Evolutionary conservation across 2,797 vertebrate species (phyloP), one percentile per base, ranked within the genome.

Genomic region (Argya squamiceps): DNA sequence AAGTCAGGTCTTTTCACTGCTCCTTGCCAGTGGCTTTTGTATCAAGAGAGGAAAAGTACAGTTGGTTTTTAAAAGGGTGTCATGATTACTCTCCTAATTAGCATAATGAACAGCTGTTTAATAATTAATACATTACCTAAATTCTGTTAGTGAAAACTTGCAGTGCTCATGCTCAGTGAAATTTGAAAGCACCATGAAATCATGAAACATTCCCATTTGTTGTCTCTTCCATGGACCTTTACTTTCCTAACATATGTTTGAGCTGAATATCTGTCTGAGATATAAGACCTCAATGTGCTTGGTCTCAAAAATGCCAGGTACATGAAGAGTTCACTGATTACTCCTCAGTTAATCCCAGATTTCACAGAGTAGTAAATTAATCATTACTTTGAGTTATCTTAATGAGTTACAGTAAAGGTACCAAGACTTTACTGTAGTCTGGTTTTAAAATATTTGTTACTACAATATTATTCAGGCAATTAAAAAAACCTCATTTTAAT

Each of bases 71-170:
- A 29, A 85, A 94, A 64, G 55, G 15, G 29, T 41, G 5, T 34
- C 22, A 62, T 53, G 4, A 58, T 43, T 85, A 20, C 22, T 91
- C n/a, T 75, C 37, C 15, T 88, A 39, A 65, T 75, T 75, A 65
- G 39, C 73, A 86, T 76, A 88, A 92, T n/a, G 32, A 94, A 8
- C 46, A 92, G 21, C 47, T 82, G 29, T 69, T 94, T 84, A 32
- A 63, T 79, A 92, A 71, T 71, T 78, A 76, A 88, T 73, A 73
- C 2, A 65, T 4, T 59, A 26, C 22, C 39, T 47, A 67, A 71
- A 8, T 52, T 69, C 23, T 73, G 1, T 50, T 81, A 69, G 22
- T 36, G 30, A 90, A 91, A 74, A 4, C 27, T 29, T 32, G 12
- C 12, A 26, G 10, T 52, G n/a, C 29, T 19, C 34, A 20, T 43